A percentile compares a stretch with the other conserved stretches of the same genome.
Evolutionary conservation across 1,140 invertebrate genomes (phyloP).

Genomic region (Drosophila willistoni): DNA sequence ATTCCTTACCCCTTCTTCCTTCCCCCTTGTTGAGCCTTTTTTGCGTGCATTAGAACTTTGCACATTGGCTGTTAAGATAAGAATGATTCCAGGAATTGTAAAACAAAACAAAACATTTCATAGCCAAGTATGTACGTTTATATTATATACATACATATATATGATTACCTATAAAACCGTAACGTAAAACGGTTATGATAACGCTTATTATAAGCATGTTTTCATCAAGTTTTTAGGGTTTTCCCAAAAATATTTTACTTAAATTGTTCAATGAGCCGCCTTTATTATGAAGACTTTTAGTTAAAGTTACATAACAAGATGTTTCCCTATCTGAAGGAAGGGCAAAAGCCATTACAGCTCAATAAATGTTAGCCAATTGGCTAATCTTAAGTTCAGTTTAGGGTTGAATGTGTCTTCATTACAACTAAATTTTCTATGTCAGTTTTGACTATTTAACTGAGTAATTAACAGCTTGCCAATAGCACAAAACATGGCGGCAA

Average conservation of each 20-base stretch:
- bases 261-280: no score
- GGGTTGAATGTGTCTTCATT: constrained; percentile 1
- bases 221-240: background rate
- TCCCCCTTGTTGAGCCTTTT: background rate
- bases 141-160: background rate
- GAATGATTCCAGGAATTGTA: constrained; percentile 51
- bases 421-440: constrained; percentile 52
- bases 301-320: no score
- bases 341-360: no score
- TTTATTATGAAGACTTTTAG: no score
- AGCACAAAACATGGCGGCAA: constrained; percentile 61
- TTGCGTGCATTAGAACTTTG: constrained; percentile 60
- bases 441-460: constrained; percentile 50
- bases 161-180: background rate
- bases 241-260: background rate
- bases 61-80: constrained; percentile 69
- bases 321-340: no score
- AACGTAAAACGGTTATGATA: background rate
- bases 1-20: background rate
- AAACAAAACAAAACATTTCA: constrained; percentile 36
- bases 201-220: background rate
- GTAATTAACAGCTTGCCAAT: constrained; percentile 68
- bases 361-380: background rate
- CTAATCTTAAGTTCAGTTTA: background rate
- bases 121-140: background rate